Evolutionary conservation across 37 sponge, comb jelly and placozoan species (phyloP).

Genomic region (Diacarnus erythraeanus): DNA sequence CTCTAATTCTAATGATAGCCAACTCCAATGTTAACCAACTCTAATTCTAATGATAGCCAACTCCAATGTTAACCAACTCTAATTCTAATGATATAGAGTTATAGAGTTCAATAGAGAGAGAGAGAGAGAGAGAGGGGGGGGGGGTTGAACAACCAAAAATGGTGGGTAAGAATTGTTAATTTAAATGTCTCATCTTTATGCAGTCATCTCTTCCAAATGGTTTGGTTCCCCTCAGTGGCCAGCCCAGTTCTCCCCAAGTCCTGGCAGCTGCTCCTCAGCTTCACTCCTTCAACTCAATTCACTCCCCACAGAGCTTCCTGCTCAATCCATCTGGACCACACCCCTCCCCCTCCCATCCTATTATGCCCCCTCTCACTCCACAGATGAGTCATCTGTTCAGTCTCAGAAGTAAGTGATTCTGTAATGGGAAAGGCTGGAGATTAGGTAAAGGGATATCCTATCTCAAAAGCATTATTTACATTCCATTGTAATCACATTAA

Average conservation of each 20-base stretch:
- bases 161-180: no score
- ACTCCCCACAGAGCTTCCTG: neutral
- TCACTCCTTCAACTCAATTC: neutral
- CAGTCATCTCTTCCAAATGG: neutral
- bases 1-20: no score
- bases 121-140: no score
- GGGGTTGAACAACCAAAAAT: no score
- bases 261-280: neutral
- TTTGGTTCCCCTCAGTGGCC: neutral
- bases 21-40: no score
- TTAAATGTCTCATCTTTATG: no score
- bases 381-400: neutral
- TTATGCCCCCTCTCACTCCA: conserved; percentile 5
- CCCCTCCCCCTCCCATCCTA: conserved; percentile 8
- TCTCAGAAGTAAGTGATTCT: conserved; percentile 2
- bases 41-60: no score
- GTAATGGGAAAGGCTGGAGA: neutral
- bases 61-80: no score
- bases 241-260: neutral
- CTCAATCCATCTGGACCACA: conserved; percentile 5
- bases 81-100: no score
- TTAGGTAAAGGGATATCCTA: neutral
- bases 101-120: no score
- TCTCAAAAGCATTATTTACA: neutral
- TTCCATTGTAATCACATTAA: neutral